A percentile compares a stretch with the other conserved stretches of the same genome.
These are phyloP conservation scores for Trematocara marginatum DNA, from an alignment of 2,113 vertebrate genomes.

Conservation along the genomic window DNA sequence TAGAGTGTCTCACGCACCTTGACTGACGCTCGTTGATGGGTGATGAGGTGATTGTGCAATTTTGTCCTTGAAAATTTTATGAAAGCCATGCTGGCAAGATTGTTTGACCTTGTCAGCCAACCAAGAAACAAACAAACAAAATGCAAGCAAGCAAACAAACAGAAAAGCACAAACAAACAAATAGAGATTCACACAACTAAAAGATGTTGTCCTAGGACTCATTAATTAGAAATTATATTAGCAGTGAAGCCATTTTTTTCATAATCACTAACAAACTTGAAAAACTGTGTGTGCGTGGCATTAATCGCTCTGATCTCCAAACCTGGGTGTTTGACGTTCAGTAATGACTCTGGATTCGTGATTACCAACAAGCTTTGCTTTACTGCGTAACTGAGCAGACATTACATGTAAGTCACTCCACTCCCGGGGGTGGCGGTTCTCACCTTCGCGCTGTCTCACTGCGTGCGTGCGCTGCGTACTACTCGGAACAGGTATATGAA, in stretches of 20 bases:
- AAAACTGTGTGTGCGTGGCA: neutral
- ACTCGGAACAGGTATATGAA: no score
- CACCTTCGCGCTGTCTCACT: no score
- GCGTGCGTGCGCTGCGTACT: no score
- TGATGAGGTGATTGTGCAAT: neutral
- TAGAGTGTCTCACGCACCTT: constrained; percentile 43
- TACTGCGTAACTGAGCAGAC: no score
- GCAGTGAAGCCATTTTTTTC: neutral
- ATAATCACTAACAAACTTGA: neutral
- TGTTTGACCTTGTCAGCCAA: neutral
- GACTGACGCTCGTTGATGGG: neutral
- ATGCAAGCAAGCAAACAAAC: neutral
- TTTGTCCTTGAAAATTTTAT: neutral
- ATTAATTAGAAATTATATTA: neutral
- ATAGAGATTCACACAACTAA: neutral
- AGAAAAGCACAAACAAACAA: neutral
- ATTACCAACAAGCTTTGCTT: no score
- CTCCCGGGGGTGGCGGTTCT: no score
- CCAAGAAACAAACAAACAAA: neutral
- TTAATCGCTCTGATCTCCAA: constrained; percentile 27
- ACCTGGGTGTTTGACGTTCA: neutral
- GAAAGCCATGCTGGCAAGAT: neutral
- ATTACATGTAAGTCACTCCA: no score
- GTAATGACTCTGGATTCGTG: no score
- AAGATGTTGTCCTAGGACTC: neutral